Evolutionary conservation across 2,113 vertebrate genomes (phyloP).

Genomic region (Sakesphorus luctuosus): DNA sequence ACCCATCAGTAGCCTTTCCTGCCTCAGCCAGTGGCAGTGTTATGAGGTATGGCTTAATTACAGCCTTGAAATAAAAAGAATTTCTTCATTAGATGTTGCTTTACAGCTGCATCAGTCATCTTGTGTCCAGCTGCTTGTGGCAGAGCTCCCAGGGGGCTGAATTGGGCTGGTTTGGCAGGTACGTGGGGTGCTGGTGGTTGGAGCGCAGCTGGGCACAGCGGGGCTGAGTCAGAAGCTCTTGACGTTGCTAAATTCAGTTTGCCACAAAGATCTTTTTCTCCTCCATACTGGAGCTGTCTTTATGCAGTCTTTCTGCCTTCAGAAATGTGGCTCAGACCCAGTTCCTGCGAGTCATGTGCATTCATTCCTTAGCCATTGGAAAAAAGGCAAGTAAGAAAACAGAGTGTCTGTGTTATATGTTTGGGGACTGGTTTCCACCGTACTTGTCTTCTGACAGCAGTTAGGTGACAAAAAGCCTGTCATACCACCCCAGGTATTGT

Average conservation of each 20-base stretch:
- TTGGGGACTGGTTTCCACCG: neutral
- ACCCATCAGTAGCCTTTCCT: neutral
- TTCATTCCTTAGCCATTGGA: neutral
- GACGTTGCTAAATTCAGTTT: neutral
- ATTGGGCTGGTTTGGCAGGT: slow-evolving; percentile 32
- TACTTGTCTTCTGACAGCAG: neutral
- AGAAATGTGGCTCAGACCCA: neutral
- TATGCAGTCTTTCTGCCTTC: slow-evolving; percentile 12
- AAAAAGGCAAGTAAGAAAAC: neutral
- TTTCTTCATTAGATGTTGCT: slow-evolving; percentile 15
- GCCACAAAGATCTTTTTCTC: slow-evolving; percentile 39
- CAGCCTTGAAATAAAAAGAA: neutral
- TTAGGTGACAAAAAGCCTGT: neutral
- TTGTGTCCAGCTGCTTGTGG: slow-evolving; percentile 11
- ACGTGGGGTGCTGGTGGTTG: neutral
- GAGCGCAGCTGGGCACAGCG: neutral
- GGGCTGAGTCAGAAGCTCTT: slow-evolving; percentile 33
- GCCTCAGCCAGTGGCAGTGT: neutral
- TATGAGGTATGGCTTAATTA: slow-evolving; percentile 12
- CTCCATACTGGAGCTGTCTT: neutral
- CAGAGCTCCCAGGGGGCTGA: slow-evolving; percentile 12
- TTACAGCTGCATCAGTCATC: neutral
- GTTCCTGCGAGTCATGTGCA: accelerated
- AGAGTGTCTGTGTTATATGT: neutral
- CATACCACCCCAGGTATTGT: neutral